Conservation (phyloP, 1,140 invertebrate genomes). For the Drosophila biarmipes region DNA sequence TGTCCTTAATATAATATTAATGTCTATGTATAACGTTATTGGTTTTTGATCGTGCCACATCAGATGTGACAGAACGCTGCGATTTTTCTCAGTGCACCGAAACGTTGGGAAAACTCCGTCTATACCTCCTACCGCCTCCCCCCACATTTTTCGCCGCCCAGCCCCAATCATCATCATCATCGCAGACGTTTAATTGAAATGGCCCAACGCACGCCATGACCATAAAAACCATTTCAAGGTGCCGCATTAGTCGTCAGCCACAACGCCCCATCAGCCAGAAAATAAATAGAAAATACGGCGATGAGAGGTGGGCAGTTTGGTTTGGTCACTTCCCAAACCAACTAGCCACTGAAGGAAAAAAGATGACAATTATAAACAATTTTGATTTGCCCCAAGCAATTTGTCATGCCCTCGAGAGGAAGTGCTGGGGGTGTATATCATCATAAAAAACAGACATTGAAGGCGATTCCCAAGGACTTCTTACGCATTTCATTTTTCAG, state of each 20-base stretch:
- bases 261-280: constrained; percentile 53
- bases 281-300: constrained; percentile 11
- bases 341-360: constrained; percentile 1
- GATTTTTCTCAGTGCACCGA: constrained; percentile 4
- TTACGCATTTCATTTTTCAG: constrained; percentile 7
- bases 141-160: background rate
- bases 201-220: constrained; percentile 75
- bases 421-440: constrained; percentile 20
- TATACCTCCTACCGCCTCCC: constrained; percentile 5
- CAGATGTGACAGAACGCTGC: no score
- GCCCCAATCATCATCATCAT: constrained; percentile 46
- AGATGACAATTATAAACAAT: constrained; percentile 79
- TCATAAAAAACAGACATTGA: constrained; percentile 73
- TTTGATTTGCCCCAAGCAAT: constrained; percentile 67
- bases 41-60: no score
- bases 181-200: constrained; percentile 74
- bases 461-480: constrained; percentile 40
- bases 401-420: constrained; percentile 52
- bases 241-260: constrained; percentile 75
- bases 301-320: constrained; percentile 13
- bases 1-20: no score
- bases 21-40: no score
- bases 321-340: constrained; percentile 7
- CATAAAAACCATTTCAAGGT: constrained; percentile 75
- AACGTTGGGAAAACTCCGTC: constrained; percentile 9